Percentiles rank a stretch among this genome's conserved stretches.
Conservation (phyloP, 2,888 invertebrate species). For the Odontothrips loti region DNA sequence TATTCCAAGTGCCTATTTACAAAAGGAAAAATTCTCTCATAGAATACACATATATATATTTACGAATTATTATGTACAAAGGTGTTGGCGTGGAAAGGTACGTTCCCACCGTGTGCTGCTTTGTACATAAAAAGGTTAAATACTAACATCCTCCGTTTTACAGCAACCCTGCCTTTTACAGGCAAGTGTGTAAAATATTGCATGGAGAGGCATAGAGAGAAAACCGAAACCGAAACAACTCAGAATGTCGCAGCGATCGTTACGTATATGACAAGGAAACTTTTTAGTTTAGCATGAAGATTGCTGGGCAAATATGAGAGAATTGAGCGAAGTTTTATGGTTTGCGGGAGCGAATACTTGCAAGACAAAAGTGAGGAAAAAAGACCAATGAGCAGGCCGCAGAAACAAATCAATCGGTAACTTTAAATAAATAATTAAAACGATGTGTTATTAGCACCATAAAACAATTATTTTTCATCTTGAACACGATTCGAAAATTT, state of each 20-base stretch:
- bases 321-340: background rate
- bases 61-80: background rate
- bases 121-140: background rate
- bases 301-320: background rate
- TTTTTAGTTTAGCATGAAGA: background rate
- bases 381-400: background rate
- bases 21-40: background rate
- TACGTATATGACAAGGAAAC: conserved; percentile 23
- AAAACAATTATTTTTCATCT: conserved; percentile 7
- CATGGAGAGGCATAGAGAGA: conserved; percentile 11
- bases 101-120: background rate
- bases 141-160: background rate
- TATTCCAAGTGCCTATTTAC: conserved; percentile 8
- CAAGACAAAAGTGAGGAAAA: background rate
- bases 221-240: background rate
- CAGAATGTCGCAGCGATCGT: background rate
- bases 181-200: background rate
- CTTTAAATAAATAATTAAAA: conserved; percentile 24
- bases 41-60: background rate
- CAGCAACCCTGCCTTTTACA: background rate
- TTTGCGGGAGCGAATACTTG: background rate
- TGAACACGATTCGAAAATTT: conserved; percentile 4
- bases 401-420: conserved; percentile 17
- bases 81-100: background rate
- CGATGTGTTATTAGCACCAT: conserved; percentile 25